Evolutionary conservation across 1,140 invertebrate genomes (phyloP).

Genomic region (Euura lappo): DNA sequence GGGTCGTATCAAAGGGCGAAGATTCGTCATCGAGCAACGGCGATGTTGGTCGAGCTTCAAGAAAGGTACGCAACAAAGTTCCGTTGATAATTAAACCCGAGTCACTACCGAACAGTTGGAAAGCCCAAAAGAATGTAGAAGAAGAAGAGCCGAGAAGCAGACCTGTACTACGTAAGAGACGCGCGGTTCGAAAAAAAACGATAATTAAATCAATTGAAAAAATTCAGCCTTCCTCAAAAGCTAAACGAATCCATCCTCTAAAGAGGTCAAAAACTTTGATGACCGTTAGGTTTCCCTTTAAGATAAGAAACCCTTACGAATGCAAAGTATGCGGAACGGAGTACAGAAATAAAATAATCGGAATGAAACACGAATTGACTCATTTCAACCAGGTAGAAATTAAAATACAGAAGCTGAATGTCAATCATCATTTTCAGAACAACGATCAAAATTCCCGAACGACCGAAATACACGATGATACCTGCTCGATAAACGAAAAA

Average conservation of each 20-base stretch:
- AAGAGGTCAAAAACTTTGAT: background rate
- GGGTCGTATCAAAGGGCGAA: background rate
- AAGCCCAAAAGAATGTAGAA: background rate
- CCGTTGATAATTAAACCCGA: background rate
- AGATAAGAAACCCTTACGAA: background rate
- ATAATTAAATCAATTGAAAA: no score
- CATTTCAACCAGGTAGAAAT: slow-evolving; percentile 48
- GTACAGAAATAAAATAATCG: slow-evolving; percentile 42
- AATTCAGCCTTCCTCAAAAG: no score
- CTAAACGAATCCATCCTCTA: background rate
- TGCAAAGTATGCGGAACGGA: slow-evolving; percentile 14
- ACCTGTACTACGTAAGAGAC: no score
- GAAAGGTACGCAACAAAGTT: slow-evolving; percentile 3
- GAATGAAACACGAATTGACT: slow-evolving; percentile 41
- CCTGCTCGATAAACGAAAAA: background rate
- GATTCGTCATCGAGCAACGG: background rate
- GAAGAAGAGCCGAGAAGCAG: no score
- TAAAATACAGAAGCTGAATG: slow-evolving; percentile 36
- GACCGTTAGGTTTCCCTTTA: background rate
- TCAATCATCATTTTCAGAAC: background rate
- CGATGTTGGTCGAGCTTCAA: background rate
- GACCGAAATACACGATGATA: background rate
- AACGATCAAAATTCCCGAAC: background rate
- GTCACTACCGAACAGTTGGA: background rate
- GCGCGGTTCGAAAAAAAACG: no score